A percentile compares a stretch with the other conserved stretches of the same genome.
Evolutionary conservation across 2,113 vertebrate species (phyloP).

Genomic region (Chiloscyllium plagiosum): DNA sequence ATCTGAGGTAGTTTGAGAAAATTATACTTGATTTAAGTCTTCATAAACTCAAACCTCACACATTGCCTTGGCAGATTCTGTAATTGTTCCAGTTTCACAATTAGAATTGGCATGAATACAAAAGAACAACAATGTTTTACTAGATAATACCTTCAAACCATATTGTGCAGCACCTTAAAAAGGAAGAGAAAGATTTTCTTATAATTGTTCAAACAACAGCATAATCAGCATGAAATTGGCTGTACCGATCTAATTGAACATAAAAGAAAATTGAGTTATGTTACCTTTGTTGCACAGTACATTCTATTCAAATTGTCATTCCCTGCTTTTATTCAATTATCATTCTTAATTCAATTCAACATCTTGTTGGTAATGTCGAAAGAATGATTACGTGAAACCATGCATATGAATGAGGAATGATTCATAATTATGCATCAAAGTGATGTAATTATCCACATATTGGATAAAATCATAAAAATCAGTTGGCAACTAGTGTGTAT

Average conservation of each 20-base stretch:
- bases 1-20: background rate
- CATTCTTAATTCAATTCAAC: background rate
- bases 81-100: background rate
- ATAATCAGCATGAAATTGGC: background rate
- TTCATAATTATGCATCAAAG: background rate
- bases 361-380: background rate
- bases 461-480: background rate
- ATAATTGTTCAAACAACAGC: conserved; percentile 15
- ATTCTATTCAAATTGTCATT: too few relatives aligned
- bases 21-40: background rate
- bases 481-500: background rate
- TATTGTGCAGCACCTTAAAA: background rate
- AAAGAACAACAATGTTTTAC: background rate
- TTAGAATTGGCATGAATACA: background rate
- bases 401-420: background rate
- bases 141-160: background rate
- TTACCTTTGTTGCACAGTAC: too few relatives aligned
- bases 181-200: background rate
- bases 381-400: background rate
- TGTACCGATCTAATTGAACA: background rate
- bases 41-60: background rate
- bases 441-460: background rate
- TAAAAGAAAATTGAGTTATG: background rate
- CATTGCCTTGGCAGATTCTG: background rate
- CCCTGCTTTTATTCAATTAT: background rate